Conservation (phyloP, 2,888 invertebrate genomes). For the Mayetiola destructor region DNA sequence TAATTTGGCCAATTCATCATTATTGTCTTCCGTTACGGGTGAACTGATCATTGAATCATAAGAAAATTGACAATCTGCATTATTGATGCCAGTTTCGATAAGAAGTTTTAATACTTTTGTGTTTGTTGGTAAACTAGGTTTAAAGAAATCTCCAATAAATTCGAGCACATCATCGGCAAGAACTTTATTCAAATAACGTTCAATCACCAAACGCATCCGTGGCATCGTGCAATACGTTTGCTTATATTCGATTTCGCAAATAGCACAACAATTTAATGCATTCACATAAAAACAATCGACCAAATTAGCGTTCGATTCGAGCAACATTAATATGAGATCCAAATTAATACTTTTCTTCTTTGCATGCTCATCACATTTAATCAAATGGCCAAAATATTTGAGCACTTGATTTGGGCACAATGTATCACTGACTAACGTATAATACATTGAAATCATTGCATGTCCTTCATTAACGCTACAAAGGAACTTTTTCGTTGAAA, state of each 20-base stretch:
- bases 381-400: conserved; percentile 55
- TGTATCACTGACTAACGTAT: conserved; percentile 53
- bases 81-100: conserved; percentile 57
- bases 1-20: conserved; percentile 34
- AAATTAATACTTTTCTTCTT: conserved; percentile 30
- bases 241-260: conserved; percentile 33
- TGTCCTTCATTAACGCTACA: conserved; percentile 80
- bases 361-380: conserved; percentile 49
- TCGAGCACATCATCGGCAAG: conserved; percentile 32
- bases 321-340: conserved; percentile 32
- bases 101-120: conserved; percentile 54
- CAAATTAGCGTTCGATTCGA: conserved; percentile 33
- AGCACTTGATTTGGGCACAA: conserved; percentile 60
- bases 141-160: conserved; percentile 39
- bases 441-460: conserved; percentile 72
- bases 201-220: conserved; percentile 32
- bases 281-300: conserved; percentile 36
- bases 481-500: conserved; percentile 87
- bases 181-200: conserved; percentile 34
- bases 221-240: conserved; percentile 31
- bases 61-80: conserved; percentile 33
- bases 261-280: conserved; percentile 37
- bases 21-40: conserved; percentile 33
- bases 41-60: conserved; percentile 34
- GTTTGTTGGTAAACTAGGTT: conserved; percentile 50